Evolutionary conservation across 2,113 vertebrate genomes (phyloP), one percentile per base, ranked within the genome.

Genomic region (Hypomesus transpacificus): DNA sequence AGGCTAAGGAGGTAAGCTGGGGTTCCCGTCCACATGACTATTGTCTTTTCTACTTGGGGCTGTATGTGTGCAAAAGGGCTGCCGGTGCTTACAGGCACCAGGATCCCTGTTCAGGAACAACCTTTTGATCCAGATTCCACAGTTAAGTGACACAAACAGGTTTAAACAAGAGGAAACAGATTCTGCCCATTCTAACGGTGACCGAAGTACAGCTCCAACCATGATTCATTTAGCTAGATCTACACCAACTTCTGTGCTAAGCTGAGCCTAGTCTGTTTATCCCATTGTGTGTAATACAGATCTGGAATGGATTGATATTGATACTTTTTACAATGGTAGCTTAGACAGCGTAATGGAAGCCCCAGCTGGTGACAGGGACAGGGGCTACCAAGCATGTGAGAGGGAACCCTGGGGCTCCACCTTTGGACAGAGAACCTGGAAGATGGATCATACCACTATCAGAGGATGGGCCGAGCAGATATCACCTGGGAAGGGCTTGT

Each of bases 1-100:
- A 94, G 0, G 18, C 87, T 60, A 98, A 96, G 86, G 93, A 99
- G 94, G 97, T 98, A 87, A 85, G 85, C 68, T 16, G 20, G 4
- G 50, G 3, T 22, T 20, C 13, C 3, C 34, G 26, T 21, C 17
- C 39, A 28, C 46, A 28, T 13, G 17, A 20, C 31, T 65, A 18
- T 46, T 46, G 9, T 46, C 9, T 46, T 46, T 46, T 46, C 8
- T 46, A 8, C 39, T 21, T 65, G 63, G 63, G 18, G 34, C 34
- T 46, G 31, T 20, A 65, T 21, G n/a, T 58, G 56, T 46, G 39
- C 39, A 46, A 46, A 46, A 46, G 39, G 39, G 39, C 39, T 13
- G 39, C 39, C 39, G 13, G 2, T 46, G 7, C 39, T 9, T 13
- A 46, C 39, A 46, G 39, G 39, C 39, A 13, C 39, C 39, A 46